Conservation (phyloP, 2,888 invertebrate genomes). For the Diadromus collaris region DNA sequence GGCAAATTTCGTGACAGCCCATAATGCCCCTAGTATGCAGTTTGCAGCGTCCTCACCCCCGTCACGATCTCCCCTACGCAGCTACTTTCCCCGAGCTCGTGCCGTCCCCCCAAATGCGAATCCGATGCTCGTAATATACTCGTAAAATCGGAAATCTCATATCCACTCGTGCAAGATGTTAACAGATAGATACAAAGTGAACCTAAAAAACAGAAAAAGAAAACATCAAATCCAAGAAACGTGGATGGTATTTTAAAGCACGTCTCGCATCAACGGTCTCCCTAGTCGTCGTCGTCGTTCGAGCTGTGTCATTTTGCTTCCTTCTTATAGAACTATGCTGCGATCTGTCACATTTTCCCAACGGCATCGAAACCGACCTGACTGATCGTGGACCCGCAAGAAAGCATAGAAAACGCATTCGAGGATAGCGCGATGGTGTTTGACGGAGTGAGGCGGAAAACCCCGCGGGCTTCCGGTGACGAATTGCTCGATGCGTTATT, state of each 20-base stretch:
- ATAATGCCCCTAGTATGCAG: neutral
- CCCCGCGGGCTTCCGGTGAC: slow-evolving; percentile 37
- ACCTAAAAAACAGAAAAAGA: neutral
- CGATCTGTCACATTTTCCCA: slow-evolving; percentile 42
- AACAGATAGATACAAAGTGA: neutral
- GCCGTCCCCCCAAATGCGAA: neutral
- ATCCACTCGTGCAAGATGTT: neutral
- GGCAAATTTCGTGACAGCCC: neutral
- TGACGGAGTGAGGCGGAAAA: neutral
- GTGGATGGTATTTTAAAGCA: neutral
- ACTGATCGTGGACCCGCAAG: slow-evolving; percentile 39
- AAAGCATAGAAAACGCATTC: slow-evolving; percentile 34
- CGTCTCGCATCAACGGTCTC: no score
- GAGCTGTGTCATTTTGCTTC: slow-evolving; percentile 1
- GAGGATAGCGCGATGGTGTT: neutral
- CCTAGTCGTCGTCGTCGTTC: neutral
- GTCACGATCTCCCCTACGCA: neutral
- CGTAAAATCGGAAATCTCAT: neutral
- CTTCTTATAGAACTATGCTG: slow-evolving; percentile 2
- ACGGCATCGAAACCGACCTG: slow-evolving; percentile 26
- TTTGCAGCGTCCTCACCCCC: neutral
- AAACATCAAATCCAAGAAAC: neutral
- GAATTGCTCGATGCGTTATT: slow-evolving; percentile 53
- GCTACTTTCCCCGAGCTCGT: neutral
- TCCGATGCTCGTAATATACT: neutral